These are phyloP conservation scores for Toxotes lorentzi DNA, from an alignment of 2,797 vertebrate genomes.

Conservation along the genomic window DNA sequence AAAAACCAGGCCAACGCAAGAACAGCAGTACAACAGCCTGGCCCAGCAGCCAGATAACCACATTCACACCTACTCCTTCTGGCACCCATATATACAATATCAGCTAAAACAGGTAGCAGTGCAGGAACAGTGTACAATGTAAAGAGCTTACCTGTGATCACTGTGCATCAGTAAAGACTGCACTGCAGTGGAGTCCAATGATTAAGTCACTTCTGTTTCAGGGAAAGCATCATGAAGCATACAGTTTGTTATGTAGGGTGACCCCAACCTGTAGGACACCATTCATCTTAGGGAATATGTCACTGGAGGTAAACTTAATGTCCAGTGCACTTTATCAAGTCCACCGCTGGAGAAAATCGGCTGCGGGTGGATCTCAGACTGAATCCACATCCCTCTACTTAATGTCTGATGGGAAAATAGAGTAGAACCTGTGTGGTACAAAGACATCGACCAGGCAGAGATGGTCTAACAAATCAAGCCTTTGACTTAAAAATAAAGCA, in stretches of 20 bases:
- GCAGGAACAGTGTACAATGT: neutral
- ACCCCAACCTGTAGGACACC: neutral
- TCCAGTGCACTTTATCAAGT: neutral
- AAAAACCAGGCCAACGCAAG: neutral
- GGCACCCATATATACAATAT: neutral
- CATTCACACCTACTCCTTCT: neutral
- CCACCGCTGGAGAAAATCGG: neutral
- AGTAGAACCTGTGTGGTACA: too few species aligned
- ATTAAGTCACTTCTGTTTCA: too few species aligned
- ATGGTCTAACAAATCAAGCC: too few species aligned
- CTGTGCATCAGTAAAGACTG: too few species aligned
- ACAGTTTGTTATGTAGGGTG: too few species aligned
- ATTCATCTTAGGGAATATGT: neutral
- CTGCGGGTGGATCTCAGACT: neutral
- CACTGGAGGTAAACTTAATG: neutral
- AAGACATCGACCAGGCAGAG: too few species aligned
- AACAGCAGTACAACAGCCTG: too few species aligned
- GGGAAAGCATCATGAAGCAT: too few species aligned
- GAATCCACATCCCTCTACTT: neutral
- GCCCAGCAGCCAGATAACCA: neutral
- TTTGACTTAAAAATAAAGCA: too few species aligned
- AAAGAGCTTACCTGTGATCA: neutral
- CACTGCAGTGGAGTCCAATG: too few species aligned
- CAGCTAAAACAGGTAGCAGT: neutral
- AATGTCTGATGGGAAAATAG: neutral